Conservation (phyloP, 2,888 invertebrate species). For the Dryococelus australis region DNA sequence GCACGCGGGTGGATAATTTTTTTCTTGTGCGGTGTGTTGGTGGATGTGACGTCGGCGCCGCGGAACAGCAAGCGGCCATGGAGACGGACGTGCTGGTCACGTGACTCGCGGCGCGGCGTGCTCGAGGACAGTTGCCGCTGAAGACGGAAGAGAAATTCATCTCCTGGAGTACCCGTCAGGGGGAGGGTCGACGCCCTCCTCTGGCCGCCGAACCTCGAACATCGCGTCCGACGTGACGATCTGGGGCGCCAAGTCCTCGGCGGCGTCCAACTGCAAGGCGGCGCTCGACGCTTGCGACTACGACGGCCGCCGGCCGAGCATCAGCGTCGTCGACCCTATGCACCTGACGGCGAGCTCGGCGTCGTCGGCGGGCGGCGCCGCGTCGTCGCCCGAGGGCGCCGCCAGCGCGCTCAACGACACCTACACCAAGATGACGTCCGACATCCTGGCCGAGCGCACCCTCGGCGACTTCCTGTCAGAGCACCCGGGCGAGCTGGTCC, state of each 20-base stretch:
- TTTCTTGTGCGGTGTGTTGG: background rate
- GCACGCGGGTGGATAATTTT: no score
- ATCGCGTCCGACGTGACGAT: constrained; percentile 48
- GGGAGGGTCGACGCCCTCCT: constrained; percentile 40
- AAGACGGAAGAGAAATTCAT: constrained; percentile 32
- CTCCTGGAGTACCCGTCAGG: constrained; percentile 21
- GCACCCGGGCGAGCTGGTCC: constrained; percentile 90
- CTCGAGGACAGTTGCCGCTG: constrained; percentile 22
- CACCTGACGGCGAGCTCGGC: constrained; percentile 62
- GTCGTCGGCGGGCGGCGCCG: constrained; percentile 57
- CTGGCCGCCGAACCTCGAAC: constrained; percentile 36
- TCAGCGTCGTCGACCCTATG: constrained; percentile 52
- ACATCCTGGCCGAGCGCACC: constrained; percentile 87
- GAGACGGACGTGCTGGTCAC: constrained; percentile 18
- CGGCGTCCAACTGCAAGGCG: constrained; percentile 37
- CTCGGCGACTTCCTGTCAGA: constrained; percentile 87
- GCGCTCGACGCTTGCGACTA: constrained; percentile 31
- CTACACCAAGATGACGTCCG: constrained; percentile 89
- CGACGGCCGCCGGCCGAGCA: constrained; percentile 34
- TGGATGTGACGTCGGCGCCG: background rate
- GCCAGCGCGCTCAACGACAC: constrained; percentile 73
- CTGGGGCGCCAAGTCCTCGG: constrained; percentile 43
- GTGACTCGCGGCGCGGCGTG: constrained; percentile 31
- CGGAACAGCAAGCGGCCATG: constrained; percentile 13
- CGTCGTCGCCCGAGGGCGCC: constrained; percentile 74